A percentile compares a stretch with the other conserved stretches of the same genome.
phyloP scores from a whole-genome alignment of 2,888 invertebrate species.

The Chymomyza procnemis region DNA sequence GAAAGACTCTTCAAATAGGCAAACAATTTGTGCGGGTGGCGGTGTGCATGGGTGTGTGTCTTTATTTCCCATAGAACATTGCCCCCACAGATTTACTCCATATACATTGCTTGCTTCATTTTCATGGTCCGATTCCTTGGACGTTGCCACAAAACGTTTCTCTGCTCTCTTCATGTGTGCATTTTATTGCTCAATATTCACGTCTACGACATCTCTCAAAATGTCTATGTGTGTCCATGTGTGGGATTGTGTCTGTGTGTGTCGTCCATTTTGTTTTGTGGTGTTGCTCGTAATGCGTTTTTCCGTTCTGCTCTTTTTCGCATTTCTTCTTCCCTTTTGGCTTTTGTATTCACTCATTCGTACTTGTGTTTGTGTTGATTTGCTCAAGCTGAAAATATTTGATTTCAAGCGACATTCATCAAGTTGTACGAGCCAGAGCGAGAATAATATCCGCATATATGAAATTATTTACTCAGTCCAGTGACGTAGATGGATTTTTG shows the following conservation, averaged over 20 bases:
- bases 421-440: slow-evolving; percentile 27
- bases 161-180: slow-evolving; percentile 28
- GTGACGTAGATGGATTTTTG: background rate
- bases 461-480: slow-evolving; percentile 42
- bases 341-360: background rate
- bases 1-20: slow-evolving; percentile 36
- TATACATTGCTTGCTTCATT: background rate
- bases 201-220: background rate
- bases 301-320: slow-evolving; percentile 2
- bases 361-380: slow-evolving; percentile 36
- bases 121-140: background rate
- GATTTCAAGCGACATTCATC: slow-evolving; percentile 49
- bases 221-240: slow-evolving; percentile 17
- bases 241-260: background rate
- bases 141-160: background rate
- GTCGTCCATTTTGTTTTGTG: slow-evolving; percentile 13
- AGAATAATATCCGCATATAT: slow-evolving; percentile 41
- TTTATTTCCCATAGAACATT: slow-evolving; percentile 3
- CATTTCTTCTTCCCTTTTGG: background rate
- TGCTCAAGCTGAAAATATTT: slow-evolving; percentile 50
- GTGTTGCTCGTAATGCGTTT: slow-evolving; percentile 47
- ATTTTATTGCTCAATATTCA: slow-evolving; percentile 49
- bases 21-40: slow-evolving; percentile 11
- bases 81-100: slow-evolving; percentile 6
- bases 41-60: slow-evolving; percentile 10